Conservation (phyloP, 2,888 invertebrate genomes). For the Hypselothyrea guttata region DNA sequence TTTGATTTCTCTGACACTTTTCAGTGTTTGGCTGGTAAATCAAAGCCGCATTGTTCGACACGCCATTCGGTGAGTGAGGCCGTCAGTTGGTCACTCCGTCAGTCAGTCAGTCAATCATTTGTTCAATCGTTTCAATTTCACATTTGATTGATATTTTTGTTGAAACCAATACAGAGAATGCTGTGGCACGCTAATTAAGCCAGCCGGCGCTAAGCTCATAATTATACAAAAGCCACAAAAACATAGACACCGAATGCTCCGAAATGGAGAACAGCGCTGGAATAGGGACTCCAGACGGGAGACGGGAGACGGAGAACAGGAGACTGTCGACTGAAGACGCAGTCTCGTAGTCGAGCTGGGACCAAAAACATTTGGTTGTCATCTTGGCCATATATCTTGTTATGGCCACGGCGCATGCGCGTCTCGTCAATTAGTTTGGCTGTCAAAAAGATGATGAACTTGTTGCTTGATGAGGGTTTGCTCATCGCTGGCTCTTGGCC, state of each 20-base stretch:
- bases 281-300: background rate
- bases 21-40: slow-evolving; percentile 46
- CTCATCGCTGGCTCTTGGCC: slow-evolving; percentile 22
- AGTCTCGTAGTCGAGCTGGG: slow-evolving; percentile 2
- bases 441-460: slow-evolving; percentile 81
- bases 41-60: slow-evolving; percentile 74
- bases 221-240: slow-evolving; percentile 66
- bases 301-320: background rate
- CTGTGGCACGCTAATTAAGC: slow-evolving; percentile 64
- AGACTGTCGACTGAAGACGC: slow-evolving; percentile 8
- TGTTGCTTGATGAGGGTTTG: slow-evolving; percentile 80
- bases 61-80: slow-evolving; percentile 45
- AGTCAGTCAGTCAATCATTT: slow-evolving; percentile 43
- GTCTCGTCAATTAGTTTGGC: slow-evolving; percentile 81
- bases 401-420: slow-evolving; percentile 70
- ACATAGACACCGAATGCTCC: slow-evolving; percentile 34
- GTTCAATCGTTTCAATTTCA: slow-evolving; percentile 76
- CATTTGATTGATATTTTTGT: slow-evolving; percentile 78
- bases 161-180: slow-evolving; percentile 73
- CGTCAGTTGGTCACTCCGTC: slow-evolving; percentile 27
- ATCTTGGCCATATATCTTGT: slow-evolving; percentile 72
- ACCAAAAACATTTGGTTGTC: slow-evolving; percentile 55
- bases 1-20: slow-evolving; percentile 77
- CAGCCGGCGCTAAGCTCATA: slow-evolving; percentile 80
- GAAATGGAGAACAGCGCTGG: slow-evolving; percentile 10